phyloP scores from a whole-genome alignment of 2,888 invertebrate genomes.

The Branchellion lobata region DNA sequence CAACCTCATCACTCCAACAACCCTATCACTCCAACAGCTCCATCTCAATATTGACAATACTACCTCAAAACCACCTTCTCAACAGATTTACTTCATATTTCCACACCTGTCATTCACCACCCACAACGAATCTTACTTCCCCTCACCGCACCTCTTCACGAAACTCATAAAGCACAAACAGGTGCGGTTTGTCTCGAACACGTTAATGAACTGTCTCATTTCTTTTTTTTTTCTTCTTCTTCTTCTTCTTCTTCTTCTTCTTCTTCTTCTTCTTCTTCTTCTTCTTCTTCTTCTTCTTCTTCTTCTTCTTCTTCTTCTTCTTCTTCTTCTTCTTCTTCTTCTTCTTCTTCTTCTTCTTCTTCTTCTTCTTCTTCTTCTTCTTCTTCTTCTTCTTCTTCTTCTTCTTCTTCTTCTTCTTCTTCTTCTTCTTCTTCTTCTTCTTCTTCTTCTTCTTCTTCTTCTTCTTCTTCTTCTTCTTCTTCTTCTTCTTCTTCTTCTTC shows the following conservation, averaged over 20 bases:
- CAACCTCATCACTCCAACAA: no score
- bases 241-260: slow-evolving; percentile 5
- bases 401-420: neutral
- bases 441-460: neutral
- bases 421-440: neutral
- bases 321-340: neutral
- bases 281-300: neutral
- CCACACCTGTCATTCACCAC: neutral
- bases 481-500: neutral
- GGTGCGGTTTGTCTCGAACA: no score
- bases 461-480: neutral
- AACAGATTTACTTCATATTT: no score
- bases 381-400: neutral
- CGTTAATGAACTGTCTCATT: neutral
- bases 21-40: no score
- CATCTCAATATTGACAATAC: no score
- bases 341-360: neutral
- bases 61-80: no score
- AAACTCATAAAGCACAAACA: no score
- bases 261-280: slow-evolving; percentile 9
- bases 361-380: neutral
- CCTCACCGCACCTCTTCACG: neutral
- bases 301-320: neutral
- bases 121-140: neutral
- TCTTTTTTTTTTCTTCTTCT: neutral